Evolutionary conservation across 2,113 vertebrate species (phyloP).

Genomic region (Eurypyga helias): DNA sequence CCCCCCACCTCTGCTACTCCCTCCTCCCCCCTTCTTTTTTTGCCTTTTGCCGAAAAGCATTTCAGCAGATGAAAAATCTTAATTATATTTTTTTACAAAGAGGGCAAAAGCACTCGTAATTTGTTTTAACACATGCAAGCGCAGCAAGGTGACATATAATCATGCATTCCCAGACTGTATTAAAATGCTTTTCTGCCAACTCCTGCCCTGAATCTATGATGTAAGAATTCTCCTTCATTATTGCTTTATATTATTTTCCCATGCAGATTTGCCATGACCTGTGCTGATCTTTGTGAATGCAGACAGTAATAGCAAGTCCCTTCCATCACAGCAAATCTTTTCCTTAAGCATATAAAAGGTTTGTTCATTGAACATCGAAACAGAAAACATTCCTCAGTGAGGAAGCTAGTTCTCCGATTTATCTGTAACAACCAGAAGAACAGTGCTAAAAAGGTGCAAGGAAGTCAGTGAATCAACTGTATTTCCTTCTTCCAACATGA

Average conservation of each 20-base stretch:
- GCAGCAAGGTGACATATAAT: slow-evolving; percentile 15
- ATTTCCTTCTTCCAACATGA: not conserved
- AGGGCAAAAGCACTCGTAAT: not conserved
- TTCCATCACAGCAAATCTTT: slow-evolving; percentile 13
- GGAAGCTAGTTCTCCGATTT: not conserved
- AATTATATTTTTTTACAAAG: slow-evolving; percentile 6
- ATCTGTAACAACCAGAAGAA: slow-evolving; percentile 31
- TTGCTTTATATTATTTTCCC: slow-evolving; percentile 11
- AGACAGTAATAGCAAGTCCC: not conserved
- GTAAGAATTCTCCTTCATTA: not conserved
- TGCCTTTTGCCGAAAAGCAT: not conserved
- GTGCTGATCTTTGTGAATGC: not conserved
- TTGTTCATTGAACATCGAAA: slow-evolving; percentile 39
- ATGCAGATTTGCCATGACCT: not conserved
- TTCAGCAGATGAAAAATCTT: slow-evolving; percentile 23
- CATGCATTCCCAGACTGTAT: not conserved
- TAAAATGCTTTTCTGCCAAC: slow-evolving; percentile 16
- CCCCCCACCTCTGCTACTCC: no score
- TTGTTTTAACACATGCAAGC: not conserved
- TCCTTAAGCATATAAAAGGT: not conserved
- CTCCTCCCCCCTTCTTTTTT: not conserved
- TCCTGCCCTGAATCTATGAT: not conserved
- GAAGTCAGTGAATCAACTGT: not conserved
- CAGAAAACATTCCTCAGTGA: slow-evolving; percentile 17
- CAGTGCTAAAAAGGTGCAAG: not conserved